phyloP scores from a whole-genome alignment of 2,888 invertebrate genomes.

The Coenonympha glycerion region DNA sequence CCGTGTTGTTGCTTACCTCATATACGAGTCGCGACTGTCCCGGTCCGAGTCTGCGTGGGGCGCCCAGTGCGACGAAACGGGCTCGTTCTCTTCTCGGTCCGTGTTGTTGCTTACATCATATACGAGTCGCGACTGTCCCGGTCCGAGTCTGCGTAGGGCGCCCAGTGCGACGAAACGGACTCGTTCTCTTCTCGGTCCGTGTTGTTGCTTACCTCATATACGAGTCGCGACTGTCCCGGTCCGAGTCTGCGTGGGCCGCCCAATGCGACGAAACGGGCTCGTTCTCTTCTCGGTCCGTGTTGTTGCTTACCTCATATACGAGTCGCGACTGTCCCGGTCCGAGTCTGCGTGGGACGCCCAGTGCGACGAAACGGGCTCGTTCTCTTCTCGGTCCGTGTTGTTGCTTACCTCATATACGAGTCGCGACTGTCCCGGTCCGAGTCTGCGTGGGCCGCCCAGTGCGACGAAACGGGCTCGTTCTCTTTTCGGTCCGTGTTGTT shows the following conservation, averaged over 20 bases:
- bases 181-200: conserved; percentile 54
- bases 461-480: conserved; percentile 45
- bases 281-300: conserved; percentile 51
- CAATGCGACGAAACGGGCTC: conserved; percentile 50
- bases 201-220: conserved; percentile 60
- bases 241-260: conserved; percentile 59
- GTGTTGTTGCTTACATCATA: conserved; percentile 56
- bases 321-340: conserved; percentile 49
- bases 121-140: conserved; percentile 48
- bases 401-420: conserved; percentile 54
- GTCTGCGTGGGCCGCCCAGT: conserved; percentile 63
- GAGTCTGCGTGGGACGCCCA: conserved; percentile 60
- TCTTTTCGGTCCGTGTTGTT: conserved; percentile 57
- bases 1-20: conserved; percentile 57
- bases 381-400: conserved; percentile 54
- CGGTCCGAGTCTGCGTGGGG: conserved; percentile 59
- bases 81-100: conserved; percentile 53
- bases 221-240: conserved; percentile 47
- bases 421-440: conserved; percentile 50
- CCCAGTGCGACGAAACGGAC: too few species aligned
- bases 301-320: conserved; percentile 58
- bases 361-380: conserved; percentile 46
- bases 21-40: conserved; percentile 47
- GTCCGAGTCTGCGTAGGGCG: conserved; percentile 59
- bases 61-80: too few species aligned